Evolutionary conservation across 2,797 vertebrate species (phyloP).

Genomic region (Ataeniobius toweri): DNA sequence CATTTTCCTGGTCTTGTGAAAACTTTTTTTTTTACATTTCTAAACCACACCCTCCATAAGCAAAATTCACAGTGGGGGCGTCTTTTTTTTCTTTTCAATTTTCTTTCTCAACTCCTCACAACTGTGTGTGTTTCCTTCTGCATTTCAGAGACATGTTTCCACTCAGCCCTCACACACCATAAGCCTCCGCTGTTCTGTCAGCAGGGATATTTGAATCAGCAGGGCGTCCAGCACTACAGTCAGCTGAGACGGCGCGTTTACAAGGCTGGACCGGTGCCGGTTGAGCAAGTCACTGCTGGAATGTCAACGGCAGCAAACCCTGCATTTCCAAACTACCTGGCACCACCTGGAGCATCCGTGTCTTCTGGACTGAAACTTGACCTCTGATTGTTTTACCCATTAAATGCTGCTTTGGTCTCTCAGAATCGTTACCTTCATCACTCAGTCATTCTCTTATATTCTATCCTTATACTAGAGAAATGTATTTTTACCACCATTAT

Average conservation of each 20-base stretch:
- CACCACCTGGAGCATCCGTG: conserved; percentile 59
- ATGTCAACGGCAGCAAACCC: conserved; percentile 16
- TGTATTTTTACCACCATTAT: not conserved
- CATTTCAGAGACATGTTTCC: conserved; percentile 91
- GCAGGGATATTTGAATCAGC: conserved; percentile 85
- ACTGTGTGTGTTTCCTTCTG: not conserved
- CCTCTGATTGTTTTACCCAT: conserved; percentile 60
- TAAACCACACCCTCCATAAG: not conserved
- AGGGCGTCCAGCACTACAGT: conserved; percentile 78
- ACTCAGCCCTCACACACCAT: conserved; percentile 84
- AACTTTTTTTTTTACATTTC: not conserved
- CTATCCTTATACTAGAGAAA: not conserved
- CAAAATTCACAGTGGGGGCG: not conserved
- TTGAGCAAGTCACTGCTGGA: conserved; percentile 16
- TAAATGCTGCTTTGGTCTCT: conserved; percentile 20
- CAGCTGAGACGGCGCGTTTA: conserved; percentile 60
- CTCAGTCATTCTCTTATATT: conserved; percentile 42
- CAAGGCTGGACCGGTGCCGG: conserved; percentile 61
- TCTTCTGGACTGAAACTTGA: conserved; percentile 84
- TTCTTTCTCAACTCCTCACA: not conserved
- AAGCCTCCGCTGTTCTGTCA: conserved; percentile 89
- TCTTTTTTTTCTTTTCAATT: not conserved
- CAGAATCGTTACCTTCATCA: conserved; percentile 45
- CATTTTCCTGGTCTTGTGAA: not conserved
- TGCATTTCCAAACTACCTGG: conserved; percentile 55